Conservation (phyloP, 2,797 vertebrate species). For the Naso thynnoides region DNA sequence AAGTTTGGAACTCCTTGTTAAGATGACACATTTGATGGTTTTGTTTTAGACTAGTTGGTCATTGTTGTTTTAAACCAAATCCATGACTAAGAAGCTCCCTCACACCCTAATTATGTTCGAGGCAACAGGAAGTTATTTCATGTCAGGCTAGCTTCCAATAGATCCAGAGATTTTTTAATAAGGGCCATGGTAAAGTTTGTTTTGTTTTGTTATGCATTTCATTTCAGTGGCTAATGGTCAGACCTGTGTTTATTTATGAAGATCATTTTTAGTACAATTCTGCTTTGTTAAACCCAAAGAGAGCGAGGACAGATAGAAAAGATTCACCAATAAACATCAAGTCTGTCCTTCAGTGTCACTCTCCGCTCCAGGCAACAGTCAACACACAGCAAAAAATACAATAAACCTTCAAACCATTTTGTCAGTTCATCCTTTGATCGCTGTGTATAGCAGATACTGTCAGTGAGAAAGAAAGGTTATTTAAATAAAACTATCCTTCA, state of each 20-base stretch:
- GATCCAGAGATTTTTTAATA: not conserved
- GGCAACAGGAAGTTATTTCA: constrained; percentile 13
- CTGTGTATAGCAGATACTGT: constrained; percentile 6
- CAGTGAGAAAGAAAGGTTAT: constrained; percentile 2
- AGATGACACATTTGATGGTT: constrained; percentile 34
- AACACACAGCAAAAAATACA: constrained; percentile 20
- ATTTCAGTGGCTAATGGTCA: constrained; percentile 2
- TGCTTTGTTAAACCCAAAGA: constrained; percentile 37
- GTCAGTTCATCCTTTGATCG: constrained; percentile 13
- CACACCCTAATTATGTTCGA: not conserved
- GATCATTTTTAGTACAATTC: constrained; percentile 23
- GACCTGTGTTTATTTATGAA: constrained; percentile 19
- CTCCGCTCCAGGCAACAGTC: constrained; percentile 17
- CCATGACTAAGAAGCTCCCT: constrained; percentile 18
- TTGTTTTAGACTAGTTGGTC: constrained; percentile 29
- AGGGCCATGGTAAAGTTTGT: constrained; percentile 5
- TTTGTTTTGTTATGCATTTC: constrained; percentile 14
- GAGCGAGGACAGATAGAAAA: not conserved
- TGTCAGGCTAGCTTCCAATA: not conserved
- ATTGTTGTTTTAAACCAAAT: not conserved
- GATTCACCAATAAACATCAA: not conserved
- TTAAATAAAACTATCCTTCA: not conserved
- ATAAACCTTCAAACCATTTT: constrained; percentile 5
- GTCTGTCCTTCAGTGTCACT: constrained; percentile 13
- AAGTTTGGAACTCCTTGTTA: constrained; percentile 26